Evolutionary conservation across 2,797 vertebrate species (phyloP), one percentile per base, ranked within the genome.

Genomic region (Rhabdophis nuchalis): DNA sequence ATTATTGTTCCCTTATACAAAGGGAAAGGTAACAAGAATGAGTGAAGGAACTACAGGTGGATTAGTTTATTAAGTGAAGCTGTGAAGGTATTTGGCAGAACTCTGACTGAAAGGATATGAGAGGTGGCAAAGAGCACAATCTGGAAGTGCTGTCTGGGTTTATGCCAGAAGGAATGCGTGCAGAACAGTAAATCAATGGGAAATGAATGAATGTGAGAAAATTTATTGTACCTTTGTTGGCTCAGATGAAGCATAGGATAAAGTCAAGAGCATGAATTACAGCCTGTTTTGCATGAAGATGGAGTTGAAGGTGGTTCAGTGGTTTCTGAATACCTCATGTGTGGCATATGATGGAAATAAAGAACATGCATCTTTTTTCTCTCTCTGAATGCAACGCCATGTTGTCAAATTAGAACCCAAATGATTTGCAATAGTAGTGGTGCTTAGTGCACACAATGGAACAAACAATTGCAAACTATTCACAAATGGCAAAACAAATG

Each of bases 161-260:
- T 82, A 46, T 82, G 72, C 72, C 72, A 82, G 41, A 46, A 82
- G 36, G 72, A 82, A 46, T 82, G 20, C 46, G 10, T 82, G 36
- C 72, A 57, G 93, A 94, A 82, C 85, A 94, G 56, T 36, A 93
- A 93, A 95, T 87, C 90, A 94, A 93, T 89, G 93, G 87, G 94
- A 89, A 92, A 13, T 56, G 56, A 82, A 82, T 46, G 20, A 82
- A 25, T 82, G 25, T 5, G 20, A 46, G 72, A 82, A 46, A 25
- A 46, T 82, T 46, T 46, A 82, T 46, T 82, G 72, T 25, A 25
- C 36, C 20, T 82, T 25, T 82, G 72, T 94, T 93, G 46, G 68
- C 92, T 82, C 72, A 82, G 72, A 82, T 41, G 72, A 82, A 82
- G 72, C 36, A 82, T 82, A 46, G 25, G 72, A 82, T 82, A 82